A percentile compares a stretch with the other conserved stretches of the same genome.
These are phyloP conservation scores for Pampus argenteus DNA, from an alignment of 2,797 vertebrate genomes.

Conservation along the genomic window DNA sequence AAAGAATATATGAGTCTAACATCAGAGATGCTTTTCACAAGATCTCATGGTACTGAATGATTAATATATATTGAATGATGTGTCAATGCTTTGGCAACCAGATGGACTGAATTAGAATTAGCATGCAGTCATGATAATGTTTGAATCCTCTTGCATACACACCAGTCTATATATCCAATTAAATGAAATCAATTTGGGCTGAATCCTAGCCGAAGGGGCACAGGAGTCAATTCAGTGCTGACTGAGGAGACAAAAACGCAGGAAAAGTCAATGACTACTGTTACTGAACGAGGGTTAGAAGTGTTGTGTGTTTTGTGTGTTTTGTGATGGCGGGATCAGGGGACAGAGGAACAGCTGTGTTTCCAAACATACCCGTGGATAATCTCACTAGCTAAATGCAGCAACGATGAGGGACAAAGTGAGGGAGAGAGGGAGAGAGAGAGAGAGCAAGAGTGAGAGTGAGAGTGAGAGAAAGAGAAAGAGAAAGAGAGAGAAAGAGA, in stretches of 20 bases:
- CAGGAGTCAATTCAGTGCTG: slow-evolving; percentile 14
- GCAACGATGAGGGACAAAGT: slow-evolving; percentile 40
- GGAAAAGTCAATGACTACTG: slow-evolving; percentile 38
- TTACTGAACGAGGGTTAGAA: slow-evolving; percentile 29
- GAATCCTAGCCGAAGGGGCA: not conserved
- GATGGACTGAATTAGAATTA: not conserved
- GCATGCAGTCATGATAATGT: slow-evolving; percentile 11
- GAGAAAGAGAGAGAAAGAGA: not conserved
- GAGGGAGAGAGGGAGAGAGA: not conserved
- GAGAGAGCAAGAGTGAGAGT: not conserved
- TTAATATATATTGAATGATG: slow-evolving; percentile 4
- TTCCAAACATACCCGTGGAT: slow-evolving; percentile 78
- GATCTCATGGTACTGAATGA: slow-evolving; percentile 13
- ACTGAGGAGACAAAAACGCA: slow-evolving; percentile 23
- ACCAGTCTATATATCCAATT: not conserved
- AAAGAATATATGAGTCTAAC: not conserved
- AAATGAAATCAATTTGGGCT: slow-evolving; percentile 20
- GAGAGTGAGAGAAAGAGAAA: slow-evolving; percentile 35
- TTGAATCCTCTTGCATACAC: slow-evolving; percentile 13
- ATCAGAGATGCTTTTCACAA: slow-evolving; percentile 12
- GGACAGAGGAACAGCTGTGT: slow-evolving; percentile 72
- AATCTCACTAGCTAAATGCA: slow-evolving; percentile 71
- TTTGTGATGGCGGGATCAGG: slow-evolving; percentile 59
- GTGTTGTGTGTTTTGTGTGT: slow-evolving; percentile 31
- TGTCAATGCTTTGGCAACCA: slow-evolving; percentile 8